Base-by-base conservation (phyloP, 2,888 invertebrate genomes). In the Yponomeuta plumbellus region DNA sequence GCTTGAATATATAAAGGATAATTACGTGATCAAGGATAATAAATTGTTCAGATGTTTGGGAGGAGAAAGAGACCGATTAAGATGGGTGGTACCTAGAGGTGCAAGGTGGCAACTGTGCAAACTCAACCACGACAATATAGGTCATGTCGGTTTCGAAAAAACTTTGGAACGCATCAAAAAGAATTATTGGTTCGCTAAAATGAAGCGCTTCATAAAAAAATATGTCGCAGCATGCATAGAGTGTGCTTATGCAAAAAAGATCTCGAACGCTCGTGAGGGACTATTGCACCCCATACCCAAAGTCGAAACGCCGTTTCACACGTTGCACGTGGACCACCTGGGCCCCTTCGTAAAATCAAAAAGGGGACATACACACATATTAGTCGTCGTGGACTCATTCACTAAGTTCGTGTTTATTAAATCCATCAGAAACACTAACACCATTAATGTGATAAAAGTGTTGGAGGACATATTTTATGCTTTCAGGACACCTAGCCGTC, bases 61-160 rank as follows among this genome's bases (percentile, higher is more conserved):
- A 17, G 70, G 69, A 1, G 70, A 72, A 44, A 66, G 67, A 44
- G 39, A 64, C 11, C 66, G 68, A 34, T 22, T 71, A 26, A 67
- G 73, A 23, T 83, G 76, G 76, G 74, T 75, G 1, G 80, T 80
- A 2, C 79, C 79, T 0, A 69, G 69, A 17, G 70, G 71, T 3
- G 70, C 72, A 4, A 71, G 78, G 2, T 77, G 73, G 71, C 76
- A 79, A 62, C 67, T 83, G 5, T 71, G 78, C 20, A 73, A 74
- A 11, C 70, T 72, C 44, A 79, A 78, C 63, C 84, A 86, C 66
- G 84, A 86, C 61, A 79, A 73, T n/a, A 69, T 74, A 0, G 75
- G 71, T 0, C 71, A 72, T 66, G 61, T 72, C 23, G 71, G 71
- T 56, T 39, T 22, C 63, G 17, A 64, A 64, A 59, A 66, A 44